A percentile compares a stretch with the other conserved stretches of the same genome.
Evolutionary conservation across 2,113 vertebrate species (phyloP).

Genomic region (Heterotilapia buettikoferi): DNA sequence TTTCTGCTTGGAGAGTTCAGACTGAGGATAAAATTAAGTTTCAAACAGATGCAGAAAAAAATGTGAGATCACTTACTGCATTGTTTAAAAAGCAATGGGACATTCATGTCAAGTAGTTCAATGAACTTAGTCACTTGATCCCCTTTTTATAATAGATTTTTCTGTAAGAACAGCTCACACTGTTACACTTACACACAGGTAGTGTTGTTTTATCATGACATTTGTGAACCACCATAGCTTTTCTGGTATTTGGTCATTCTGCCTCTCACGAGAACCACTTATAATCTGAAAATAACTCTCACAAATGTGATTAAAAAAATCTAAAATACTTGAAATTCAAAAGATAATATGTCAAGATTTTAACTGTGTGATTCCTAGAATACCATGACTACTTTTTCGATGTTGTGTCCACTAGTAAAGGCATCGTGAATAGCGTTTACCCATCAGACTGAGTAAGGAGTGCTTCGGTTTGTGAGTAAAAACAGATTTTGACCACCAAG

Average conservation of each 20-base stretch:
- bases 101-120: not conserved
- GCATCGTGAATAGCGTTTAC: not conserved
- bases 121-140: not conserved
- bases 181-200: not conserved
- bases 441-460: not conserved
- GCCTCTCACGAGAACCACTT: not conserved
- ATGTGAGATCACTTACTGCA: not conserved
- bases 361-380: not conserved
- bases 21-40: slow-evolving; percentile 13
- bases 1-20: slow-evolving; percentile 2
- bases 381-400: not conserved
- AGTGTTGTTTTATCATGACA: not conserved
- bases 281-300: not conserved
- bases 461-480: not conserved
- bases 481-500: not conserved
- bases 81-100: not conserved
- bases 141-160: not conserved
- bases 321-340: not conserved
- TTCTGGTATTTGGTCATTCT: not conserved
- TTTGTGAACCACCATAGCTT: not conserved
- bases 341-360: not conserved
- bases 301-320: not conserved
- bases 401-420: not conserved
- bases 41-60: not conserved
- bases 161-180: not conserved